These are phyloP conservation scores for Chanos chanos DNA, from an alignment of 2,797 vertebrate species.

Conservation along the genomic window DNA sequence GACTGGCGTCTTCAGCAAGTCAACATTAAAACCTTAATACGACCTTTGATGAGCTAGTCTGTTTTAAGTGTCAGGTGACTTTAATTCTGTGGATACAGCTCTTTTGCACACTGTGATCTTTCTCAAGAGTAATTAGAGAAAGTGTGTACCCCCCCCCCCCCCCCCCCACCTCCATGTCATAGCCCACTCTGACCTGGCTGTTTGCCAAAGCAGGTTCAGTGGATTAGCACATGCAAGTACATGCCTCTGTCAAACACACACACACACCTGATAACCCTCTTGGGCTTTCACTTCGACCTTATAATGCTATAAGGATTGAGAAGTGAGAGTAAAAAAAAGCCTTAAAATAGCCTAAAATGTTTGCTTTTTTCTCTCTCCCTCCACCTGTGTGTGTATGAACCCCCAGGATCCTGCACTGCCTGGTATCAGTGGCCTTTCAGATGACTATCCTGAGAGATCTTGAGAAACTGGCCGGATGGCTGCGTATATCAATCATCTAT, in stretches of 20 bases:
- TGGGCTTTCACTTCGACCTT: not conserved
- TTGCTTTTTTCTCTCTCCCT: slow-evolving; percentile 8
- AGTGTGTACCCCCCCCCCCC: slow-evolving; percentile 60
- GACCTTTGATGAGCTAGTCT: slow-evolving; percentile 19
- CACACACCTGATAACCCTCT: not conserved
- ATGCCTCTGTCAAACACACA: too few relatives aligned
- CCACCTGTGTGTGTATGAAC: slow-evolving; percentile 3
- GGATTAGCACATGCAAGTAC: slow-evolving; percentile 56
- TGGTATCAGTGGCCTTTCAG: slow-evolving; percentile 95
- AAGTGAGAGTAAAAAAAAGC: not conserved
- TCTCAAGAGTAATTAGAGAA: slow-evolving; percentile 63
- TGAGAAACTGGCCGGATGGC: slow-evolving; percentile 97
- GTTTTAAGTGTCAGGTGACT: slow-evolving; percentile 28
- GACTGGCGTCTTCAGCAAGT: too few relatives aligned
- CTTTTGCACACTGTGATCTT: slow-evolving; percentile 47
- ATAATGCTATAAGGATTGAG: too few relatives aligned
- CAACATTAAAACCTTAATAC: too few relatives aligned
- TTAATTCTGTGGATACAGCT: slow-evolving; percentile 33
- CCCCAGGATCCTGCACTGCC: slow-evolving; percentile 92
- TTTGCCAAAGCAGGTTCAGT: slow-evolving; percentile 23
- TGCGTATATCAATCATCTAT: slow-evolving; percentile 98
- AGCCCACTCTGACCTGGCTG: slow-evolving; percentile 40
- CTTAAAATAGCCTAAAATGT: slow-evolving; percentile 6
- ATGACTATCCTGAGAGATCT: slow-evolving; percentile 96
- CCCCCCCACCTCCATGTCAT: slow-evolving; percentile 14